These are phyloP conservation scores for Rhinella marina DNA, from an alignment of 2,797 vertebrate species.

Conservation along the genomic window DNA sequence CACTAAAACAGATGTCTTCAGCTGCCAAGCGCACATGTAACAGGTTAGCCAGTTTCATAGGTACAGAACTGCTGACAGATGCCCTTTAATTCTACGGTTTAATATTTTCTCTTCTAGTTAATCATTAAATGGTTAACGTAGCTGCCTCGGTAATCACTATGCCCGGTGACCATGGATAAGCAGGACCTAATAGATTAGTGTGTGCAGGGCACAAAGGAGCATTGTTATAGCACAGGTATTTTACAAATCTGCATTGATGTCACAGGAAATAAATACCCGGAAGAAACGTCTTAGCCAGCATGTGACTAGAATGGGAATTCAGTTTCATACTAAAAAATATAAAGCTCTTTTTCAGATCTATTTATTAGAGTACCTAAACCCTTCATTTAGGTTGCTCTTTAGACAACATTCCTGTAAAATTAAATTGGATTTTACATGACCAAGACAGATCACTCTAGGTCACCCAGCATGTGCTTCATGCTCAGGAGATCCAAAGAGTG, in stretches of 20 bases:
- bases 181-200: conserved; percentile 1
- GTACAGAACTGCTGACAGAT: no score
- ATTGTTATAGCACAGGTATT: conserved; percentile 22
- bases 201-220: conserved; percentile 3
- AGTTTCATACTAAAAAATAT: neutral
- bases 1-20: no score
- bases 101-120: no score
- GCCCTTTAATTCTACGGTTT: no score
- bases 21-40: no score
- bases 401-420: neutral
- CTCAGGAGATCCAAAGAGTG: neutral
- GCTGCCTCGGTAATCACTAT: neutral
- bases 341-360: neutral
- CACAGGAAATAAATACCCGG: conserved; percentile 42
- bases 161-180: conserved; percentile 1
- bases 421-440: neutral
- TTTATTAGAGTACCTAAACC: neutral
- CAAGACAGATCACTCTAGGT: neutral
- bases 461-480: neutral
- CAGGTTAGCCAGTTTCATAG: no score
- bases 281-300: conserved; percentile 42
- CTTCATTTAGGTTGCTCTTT: neutral
- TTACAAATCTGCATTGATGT: conserved; percentile 41
- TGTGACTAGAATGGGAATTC: conserved; percentile 24
- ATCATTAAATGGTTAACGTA: neutral